Conservation (phyloP, 2,113 vertebrate species). For the Nibea coibor region DNA sequence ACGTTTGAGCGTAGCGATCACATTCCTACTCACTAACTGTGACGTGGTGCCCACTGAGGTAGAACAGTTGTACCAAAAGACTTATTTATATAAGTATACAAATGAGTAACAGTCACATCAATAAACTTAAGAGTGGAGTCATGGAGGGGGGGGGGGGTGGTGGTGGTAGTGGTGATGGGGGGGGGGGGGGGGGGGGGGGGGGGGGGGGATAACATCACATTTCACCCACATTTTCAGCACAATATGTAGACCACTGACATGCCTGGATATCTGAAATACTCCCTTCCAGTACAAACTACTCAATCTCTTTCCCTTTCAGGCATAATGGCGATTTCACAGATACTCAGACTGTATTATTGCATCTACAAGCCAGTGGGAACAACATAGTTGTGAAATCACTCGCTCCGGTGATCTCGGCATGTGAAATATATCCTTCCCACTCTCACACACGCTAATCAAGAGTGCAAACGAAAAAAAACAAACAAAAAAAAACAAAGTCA, state of each 20-base stretch:
- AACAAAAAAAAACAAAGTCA: constrained; percentile 47
- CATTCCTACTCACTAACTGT: constrained; percentile 75
- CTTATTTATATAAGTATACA: constrained; percentile 78
- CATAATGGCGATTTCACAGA: constrained; percentile 71
- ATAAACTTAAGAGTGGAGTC: constrained; percentile 79
- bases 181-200: constrained; percentile 2
- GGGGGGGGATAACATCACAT: constrained; percentile 72
- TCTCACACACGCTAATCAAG: constrained; percentile 59
- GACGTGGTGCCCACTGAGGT: constrained; percentile 84
- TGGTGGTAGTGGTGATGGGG: neutral
- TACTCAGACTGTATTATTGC: constrained; percentile 64
- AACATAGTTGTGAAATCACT: constrained; percentile 55
- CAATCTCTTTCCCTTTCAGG: constrained; percentile 71
- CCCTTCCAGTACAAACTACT: constrained; percentile 67
- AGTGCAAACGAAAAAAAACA: constrained; percentile 64
- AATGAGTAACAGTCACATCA: constrained; percentile 86
- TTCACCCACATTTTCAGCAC: constrained; percentile 77
- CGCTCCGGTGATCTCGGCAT: constrained; percentile 44
- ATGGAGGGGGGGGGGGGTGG: constrained; percentile 15
- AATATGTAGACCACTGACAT: constrained; percentile 70
- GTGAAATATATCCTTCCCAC: constrained; percentile 56
- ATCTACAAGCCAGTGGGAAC: constrained; percentile 61
- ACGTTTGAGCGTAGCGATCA: constrained; percentile 63
- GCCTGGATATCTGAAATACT: constrained; percentile 71
- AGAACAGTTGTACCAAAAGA: constrained; percentile 87